These are phyloP conservation scores for Pristis pectinata DNA, from an alignment of 2,797 vertebrate genomes.

Conservation along the genomic window DNA sequence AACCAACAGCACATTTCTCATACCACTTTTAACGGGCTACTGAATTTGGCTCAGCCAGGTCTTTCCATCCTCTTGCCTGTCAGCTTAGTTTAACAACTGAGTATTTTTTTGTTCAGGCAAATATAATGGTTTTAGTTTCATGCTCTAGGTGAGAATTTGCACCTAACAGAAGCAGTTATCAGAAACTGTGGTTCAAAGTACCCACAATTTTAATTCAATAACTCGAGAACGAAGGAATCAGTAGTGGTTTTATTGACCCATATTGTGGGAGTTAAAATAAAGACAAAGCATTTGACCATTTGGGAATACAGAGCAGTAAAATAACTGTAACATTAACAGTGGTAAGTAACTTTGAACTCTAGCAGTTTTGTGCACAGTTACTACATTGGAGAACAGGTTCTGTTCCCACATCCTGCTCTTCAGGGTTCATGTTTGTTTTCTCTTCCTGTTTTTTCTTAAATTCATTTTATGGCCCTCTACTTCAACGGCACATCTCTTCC, in stretches of 20 bases:
- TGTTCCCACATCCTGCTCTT: background rate
- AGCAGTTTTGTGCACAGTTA: background rate
- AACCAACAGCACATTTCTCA: too few species aligned
- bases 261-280: too few species aligned
- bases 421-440: background rate
- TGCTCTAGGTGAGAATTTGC: background rate
- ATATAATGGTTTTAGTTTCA: background rate
- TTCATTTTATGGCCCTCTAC: background rate
- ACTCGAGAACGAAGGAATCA: background rate
- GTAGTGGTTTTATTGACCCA: background rate
- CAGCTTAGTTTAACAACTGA: background rate
- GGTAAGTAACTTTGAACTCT: conserved; percentile 3
- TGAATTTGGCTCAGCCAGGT: too few species aligned
- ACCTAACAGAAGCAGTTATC: background rate
- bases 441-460: background rate
- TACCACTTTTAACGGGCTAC: too few species aligned
- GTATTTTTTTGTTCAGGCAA: background rate
- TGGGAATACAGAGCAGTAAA: background rate
- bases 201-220: background rate
- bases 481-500: too few species aligned
- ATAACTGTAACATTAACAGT: background rate
- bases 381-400: background rate
- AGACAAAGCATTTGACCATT: background rate
- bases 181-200: background rate
- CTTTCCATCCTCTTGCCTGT: background rate